Conservation (phyloP, 2,888 invertebrate species). For the Agrochola lychnidis region DNA sequence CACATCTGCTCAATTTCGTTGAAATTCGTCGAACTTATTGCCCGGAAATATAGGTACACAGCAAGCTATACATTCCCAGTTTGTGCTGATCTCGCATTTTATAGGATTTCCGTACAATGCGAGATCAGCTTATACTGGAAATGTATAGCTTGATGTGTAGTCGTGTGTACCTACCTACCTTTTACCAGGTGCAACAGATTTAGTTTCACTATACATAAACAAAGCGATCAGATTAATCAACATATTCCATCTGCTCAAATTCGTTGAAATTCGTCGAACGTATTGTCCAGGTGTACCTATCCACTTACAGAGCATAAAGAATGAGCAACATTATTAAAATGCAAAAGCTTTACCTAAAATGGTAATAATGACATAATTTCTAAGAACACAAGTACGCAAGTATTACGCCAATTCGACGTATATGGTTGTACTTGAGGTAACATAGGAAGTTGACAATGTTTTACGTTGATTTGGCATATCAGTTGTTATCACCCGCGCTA, state of each 20-base stretch:
- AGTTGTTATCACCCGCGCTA: conserved; percentile 10
- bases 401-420: conserved; percentile 14
- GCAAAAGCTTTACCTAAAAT: conserved; percentile 26
- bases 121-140: too few species aligned
- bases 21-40: not conserved
- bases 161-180: not conserved
- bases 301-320: not conserved
- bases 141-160: too few species aligned
- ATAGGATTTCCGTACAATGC: too few species aligned
- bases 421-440: conserved; percentile 9
- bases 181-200: not conserved
- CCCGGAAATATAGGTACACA: not conserved
- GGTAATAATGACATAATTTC: conserved; percentile 55
- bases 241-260: conserved; percentile 4
- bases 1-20: not conserved
- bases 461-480: not conserved
- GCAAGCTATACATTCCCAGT: too few species aligned
- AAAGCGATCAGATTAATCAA: conserved; percentile 2
- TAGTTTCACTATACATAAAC: conserved; percentile 1
- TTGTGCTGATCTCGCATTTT: too few species aligned
- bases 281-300: not conserved
- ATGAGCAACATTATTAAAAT: conserved; percentile 28
- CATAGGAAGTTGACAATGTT: conserved; percentile 18
- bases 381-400: conserved; percentile 13
- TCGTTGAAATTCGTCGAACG: not conserved